Percentiles rank a stretch among this genome's conserved stretches.
phyloP scores from a whole-genome alignment of 1,140 invertebrate genomes.

The Bathynomus jamesi region DNA sequence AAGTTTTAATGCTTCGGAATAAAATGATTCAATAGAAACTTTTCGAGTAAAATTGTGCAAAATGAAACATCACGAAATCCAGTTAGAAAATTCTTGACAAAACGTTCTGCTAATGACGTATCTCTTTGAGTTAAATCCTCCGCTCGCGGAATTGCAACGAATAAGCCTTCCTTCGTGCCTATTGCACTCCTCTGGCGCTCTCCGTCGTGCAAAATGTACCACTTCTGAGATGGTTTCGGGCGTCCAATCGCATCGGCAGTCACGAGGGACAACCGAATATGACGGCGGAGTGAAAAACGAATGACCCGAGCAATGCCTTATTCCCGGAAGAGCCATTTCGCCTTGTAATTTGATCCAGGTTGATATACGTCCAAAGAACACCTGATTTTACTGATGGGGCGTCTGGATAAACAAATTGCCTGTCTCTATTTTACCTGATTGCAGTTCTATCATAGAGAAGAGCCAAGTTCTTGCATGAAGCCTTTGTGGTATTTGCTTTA shows the following conservation, averaged over 20 bases:
- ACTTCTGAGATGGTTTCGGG: neutral
- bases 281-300: neutral
- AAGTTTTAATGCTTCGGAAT: no score
- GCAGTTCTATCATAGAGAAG: neutral
- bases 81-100: no score
- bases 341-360: neutral
- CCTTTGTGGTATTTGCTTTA: no score
- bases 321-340: neutral
- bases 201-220: no score
- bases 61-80: no score
- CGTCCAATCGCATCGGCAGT: neutral
- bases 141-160: no score
- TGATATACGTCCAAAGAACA: conserved; percentile 1
- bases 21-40: no score
- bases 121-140: no score
- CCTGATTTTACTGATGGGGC: neutral
- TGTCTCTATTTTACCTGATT: neutral
- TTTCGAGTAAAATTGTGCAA: no score
- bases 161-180: no score
- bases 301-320: neutral
- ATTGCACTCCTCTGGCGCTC: no score
- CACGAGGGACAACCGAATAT: neutral
- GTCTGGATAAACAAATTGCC: neutral
- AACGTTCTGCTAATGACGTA: no score
- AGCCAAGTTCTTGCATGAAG: neutral